phyloP scores from a whole-genome alignment of 2,888 invertebrate species.

The Thelaira solivaga region DNA sequence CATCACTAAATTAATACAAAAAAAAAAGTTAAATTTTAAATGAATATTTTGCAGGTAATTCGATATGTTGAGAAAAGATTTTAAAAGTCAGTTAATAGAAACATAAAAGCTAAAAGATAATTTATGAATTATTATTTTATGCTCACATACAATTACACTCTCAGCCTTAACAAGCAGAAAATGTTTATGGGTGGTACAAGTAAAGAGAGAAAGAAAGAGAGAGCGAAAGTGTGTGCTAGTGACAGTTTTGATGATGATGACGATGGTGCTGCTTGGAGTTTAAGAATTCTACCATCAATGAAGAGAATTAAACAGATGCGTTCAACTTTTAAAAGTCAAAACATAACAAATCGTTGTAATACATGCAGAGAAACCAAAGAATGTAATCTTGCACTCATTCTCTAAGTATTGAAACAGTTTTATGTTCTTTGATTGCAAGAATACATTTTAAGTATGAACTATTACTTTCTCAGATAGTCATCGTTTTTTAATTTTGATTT shows the following conservation, averaged over 20 bases:
- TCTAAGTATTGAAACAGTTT: too few species aligned
- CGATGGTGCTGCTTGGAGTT: conserved; percentile 16
- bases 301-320: conserved; percentile 52
- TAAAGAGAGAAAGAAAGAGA: too few species aligned
- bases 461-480: too few species aligned
- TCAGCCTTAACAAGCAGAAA: not conserved
- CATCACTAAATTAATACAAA: too few species aligned
- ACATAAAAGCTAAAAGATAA: conserved; percentile 27
- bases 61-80: conserved; percentile 71
- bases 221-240: not conserved
- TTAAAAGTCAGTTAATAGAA: conserved; percentile 60
- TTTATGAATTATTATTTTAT: conserved; percentile 47
- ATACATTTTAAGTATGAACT: too few species aligned
- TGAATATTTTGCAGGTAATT: conserved; percentile 61
- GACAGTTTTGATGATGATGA: not conserved
- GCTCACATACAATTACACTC: not conserved
- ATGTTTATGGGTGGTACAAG: conserved; percentile 27
- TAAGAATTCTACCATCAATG: conserved; percentile 44
- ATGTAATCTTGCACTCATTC: not conserved
- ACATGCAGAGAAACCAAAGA: conserved; percentile 2
- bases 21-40: conserved; percentile 13
- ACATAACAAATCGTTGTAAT: conserved; percentile 30
- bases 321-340: conserved; percentile 43
- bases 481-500: too few species aligned
- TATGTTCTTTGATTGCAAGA: too few species aligned